A percentile compares a stretch with the other conserved stretches of the same genome.
phyloP scores from a whole-genome alignment of 2,797 vertebrate genomes.

The Enteromius radiatus region DNA sequence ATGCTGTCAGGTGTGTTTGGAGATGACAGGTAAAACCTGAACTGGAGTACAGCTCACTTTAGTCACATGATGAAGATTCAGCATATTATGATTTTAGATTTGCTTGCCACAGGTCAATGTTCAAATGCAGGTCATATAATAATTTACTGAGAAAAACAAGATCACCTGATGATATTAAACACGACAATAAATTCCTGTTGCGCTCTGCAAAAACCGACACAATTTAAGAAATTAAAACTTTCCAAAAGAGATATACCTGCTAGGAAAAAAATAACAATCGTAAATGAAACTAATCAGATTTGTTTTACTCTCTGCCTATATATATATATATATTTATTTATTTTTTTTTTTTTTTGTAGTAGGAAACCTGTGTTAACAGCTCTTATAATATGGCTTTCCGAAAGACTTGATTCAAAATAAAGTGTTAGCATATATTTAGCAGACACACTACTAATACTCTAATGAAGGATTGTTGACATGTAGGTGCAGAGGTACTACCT shows the following conservation, averaged over 20 bases:
- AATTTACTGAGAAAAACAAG: conserved; percentile 16
- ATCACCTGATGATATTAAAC: background rate
- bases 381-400: background rate
- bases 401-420: background rate
- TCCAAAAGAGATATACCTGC: background rate
- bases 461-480: no score
- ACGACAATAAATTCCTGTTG: background rate
- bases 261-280: background rate
- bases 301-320: background rate
- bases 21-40: conserved; percentile 53
- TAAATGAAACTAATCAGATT: background rate
- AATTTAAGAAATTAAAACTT: background rate
- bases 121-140: conserved; percentile 44
- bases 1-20: conserved; percentile 29
- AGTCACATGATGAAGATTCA: conserved; percentile 32
- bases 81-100: background rate
- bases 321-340: no score
- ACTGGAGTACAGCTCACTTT: conserved; percentile 30
- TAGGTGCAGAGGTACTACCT: no score
- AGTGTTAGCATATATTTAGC: no score
- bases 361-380: background rate
- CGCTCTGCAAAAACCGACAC: background rate
- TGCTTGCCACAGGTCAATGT: conserved; percentile 47
- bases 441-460: no score
- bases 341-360: background rate